Base-by-base conservation (phyloP, 2,888 invertebrate species). In the Ophion slaviceki region DNA sequence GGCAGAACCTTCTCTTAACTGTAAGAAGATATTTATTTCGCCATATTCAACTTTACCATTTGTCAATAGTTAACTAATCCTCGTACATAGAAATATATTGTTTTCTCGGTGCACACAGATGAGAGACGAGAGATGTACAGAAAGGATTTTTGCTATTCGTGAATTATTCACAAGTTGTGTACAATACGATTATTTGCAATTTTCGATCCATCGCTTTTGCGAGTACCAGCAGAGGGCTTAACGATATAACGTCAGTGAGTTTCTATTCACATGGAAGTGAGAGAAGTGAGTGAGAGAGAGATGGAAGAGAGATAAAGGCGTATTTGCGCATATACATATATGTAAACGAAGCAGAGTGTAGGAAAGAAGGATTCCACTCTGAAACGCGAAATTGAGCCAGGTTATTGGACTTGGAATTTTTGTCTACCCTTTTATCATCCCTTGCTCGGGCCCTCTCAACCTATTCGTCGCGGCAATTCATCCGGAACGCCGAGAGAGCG, bases 351-450 rank as follows among this genome's bases (percentile, higher is more conserved):
- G 40, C 68, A 70, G 68, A 20, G 66, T 77, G 74, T 68, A 80
- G 83, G 32, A 79, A 81, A 81, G 68, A 59, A 70, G 70, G 53
- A 78, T 72, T 87, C 81, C 70, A 68, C 47, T 82, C 74, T 66
- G 62, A 86, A 83, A 85, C 78, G 82, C 72, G 82, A 82, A 85
- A 87, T 86, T 87, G 86, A 87, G 85, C 80, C 77, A 53, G 86
- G 81, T 86, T 88, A 88, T 88, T 88, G 88, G 87, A 87, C 84
- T 82, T 74, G 78, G 82, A 88, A 88, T 88, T 88, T 88, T 85
- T 86, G 82, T 86, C 87, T 86, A 86, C 85, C 87, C 88, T 85
- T 86, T 88, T 87, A 88, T 87, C 80, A 81, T 81, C 75, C 81
- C 88, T 64, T 83, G 74, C 80, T 77, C 78, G 68, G 74, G 67